These are phyloP conservation scores for Nephrotoma appendiculata DNA, from an alignment of 2,888 invertebrate genomes.

Conservation along the genomic window DNA sequence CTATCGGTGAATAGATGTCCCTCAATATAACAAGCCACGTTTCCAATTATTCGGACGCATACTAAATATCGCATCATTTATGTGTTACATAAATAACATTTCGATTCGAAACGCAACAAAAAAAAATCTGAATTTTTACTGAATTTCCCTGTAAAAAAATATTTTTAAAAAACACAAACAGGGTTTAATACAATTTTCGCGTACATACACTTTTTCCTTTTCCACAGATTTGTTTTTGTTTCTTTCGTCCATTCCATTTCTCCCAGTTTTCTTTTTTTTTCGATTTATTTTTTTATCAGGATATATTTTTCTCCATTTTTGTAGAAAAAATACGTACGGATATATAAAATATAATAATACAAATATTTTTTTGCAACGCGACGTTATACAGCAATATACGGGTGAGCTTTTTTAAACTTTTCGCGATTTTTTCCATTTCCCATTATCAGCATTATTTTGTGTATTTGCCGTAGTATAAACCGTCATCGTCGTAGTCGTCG, in stretches of 20 bases:
- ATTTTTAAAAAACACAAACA: not conserved
- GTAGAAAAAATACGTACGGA: constrained; percentile 4
- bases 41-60: not conserved
- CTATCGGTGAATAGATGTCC: too few relatives aligned
- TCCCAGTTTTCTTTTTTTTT: not conserved
- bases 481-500: constrained; percentile 1
- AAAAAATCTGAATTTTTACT: not conserved
- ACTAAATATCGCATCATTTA: not conserved
- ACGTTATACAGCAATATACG: constrained; percentile 1
- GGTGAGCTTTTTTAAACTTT: not conserved
- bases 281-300: not conserved
- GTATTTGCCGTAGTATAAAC: not conserved
- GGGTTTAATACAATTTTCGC: not conserved
- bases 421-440: not conserved
- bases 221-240: not conserved
- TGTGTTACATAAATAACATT: not conserved
- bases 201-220: not conserved
- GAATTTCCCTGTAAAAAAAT: not conserved
- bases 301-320: not conserved
- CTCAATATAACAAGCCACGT: too few relatives aligned
- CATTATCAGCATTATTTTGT: not conserved
- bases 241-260: not conserved
- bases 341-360: constrained; percentile 5
- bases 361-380: constrained; percentile 1
- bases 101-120: not conserved